Evolutionary conservation across 2,113 vertebrate genomes (phyloP).

Genomic region (Anhinga rufa): DNA sequence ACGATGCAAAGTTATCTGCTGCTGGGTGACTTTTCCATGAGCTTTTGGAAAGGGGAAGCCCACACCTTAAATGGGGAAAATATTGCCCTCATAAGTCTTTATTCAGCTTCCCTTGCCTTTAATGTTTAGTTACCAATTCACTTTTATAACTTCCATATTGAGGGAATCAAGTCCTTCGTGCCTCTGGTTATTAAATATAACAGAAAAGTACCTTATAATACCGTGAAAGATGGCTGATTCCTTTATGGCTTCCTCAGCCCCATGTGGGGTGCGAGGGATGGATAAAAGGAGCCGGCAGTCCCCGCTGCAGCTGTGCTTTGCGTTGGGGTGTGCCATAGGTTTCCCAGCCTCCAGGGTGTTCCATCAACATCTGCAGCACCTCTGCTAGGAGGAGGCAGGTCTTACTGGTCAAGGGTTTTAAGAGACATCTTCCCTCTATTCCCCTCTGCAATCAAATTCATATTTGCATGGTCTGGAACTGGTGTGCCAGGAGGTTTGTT

Average conservation of each 20-base stretch:
- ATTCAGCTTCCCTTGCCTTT: conserved; percentile 28
- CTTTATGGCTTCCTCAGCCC: conserved; percentile 40
- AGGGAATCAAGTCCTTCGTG: conserved; percentile 60
- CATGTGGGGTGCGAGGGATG: neutral
- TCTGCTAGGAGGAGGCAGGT: neutral
- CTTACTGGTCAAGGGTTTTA: neutral
- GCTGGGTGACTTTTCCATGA: neutral
- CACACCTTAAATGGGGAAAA: conserved; percentile 8
- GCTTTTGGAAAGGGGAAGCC: neutral
- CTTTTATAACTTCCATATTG: conserved; percentile 66
- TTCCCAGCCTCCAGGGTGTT: neutral
- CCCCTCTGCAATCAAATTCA: neutral
- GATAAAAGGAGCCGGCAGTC: neutral
- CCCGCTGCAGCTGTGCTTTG: neutral
- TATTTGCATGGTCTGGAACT: neutral
- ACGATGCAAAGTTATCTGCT: neutral
- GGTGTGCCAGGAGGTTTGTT: conserved; percentile 30
- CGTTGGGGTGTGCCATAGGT: too few species aligned
- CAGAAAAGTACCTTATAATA: conserved; percentile 60
- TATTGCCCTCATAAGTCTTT: conserved; percentile 42
- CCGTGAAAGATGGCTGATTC: conserved; percentile 37
- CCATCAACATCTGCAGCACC: neutral
- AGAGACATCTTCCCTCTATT: neutral
- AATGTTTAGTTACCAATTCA: conserved; percentile 44
- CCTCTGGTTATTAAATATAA: conserved; percentile 61